A percentile compares a stretch with the other conserved stretches of the same genome.
phyloP scores from a whole-genome alignment of 2,888 invertebrate species.

The Ctenicera cuprea region DNA sequence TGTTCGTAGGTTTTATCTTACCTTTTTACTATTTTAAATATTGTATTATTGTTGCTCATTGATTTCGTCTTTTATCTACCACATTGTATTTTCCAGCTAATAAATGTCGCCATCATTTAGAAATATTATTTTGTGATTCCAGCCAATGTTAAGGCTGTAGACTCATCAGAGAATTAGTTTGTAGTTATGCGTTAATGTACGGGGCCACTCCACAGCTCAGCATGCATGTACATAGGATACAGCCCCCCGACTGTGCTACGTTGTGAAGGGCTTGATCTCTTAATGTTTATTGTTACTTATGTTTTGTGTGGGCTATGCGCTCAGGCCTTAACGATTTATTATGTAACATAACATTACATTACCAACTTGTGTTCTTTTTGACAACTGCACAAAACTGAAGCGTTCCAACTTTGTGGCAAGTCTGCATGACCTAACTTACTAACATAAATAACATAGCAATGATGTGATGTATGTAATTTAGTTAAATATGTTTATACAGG shows the following conservation, averaged over 20 bases:
- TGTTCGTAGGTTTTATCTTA: constrained; percentile 35
- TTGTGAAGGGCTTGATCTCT: constrained; percentile 58
- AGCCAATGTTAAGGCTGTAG: constrained; percentile 38
- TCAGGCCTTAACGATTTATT: constrained; percentile 56
- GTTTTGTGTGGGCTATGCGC: constrained; percentile 55
- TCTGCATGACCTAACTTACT: constrained; percentile 57
- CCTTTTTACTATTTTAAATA: constrained; percentile 38
- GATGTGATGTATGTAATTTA: constrained; percentile 71
- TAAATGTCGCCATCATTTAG: constrained; percentile 32
- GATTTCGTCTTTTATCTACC: constrained; percentile 31
- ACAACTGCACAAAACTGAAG: constrained; percentile 54
- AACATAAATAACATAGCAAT: constrained; percentile 66
- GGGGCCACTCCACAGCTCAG: constrained; percentile 53
- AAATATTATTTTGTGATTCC: constrained; percentile 39
- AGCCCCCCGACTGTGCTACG: constrained; percentile 54
- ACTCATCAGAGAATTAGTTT: constrained; percentile 41
- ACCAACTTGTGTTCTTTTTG: constrained; percentile 56
- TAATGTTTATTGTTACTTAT: constrained; percentile 59
- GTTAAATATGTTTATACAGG: constrained; percentile 71
- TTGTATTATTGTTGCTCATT: constrained; percentile 43
- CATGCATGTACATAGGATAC: constrained; percentile 52
- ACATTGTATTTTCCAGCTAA: constrained; percentile 29
- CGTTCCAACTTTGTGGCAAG: constrained; percentile 52
- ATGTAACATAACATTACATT: constrained; percentile 45
- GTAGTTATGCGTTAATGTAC: constrained; percentile 51